Base-by-base conservation (phyloP, 1,140 invertebrate genomes). In the Atta colombica region DNA sequence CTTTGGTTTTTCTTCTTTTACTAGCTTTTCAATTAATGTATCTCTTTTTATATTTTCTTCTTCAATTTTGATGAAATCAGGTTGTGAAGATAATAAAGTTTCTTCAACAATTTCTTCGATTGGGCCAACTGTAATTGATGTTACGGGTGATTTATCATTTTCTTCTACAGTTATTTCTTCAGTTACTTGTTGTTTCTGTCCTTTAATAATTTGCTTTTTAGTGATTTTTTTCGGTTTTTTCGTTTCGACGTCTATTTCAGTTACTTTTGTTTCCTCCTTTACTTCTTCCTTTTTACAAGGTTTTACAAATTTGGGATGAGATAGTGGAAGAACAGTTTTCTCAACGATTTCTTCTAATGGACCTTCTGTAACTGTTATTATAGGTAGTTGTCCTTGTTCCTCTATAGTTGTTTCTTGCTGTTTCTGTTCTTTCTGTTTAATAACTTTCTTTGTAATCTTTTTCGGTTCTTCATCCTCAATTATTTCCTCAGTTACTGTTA, bases 121-220 rank as follows among this genome's bases (percentile, higher is more conserved):
- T 91, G 90, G 85, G 1, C 93, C 95, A 31, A 88, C 77, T 0
- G 71, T 45, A 5, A 86, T 55, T 90, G 58, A 66, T 8, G 93
- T 95, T 8, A 87, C 45, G 7, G 93, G 92, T 80, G 88, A 49
- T 71, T 94, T 89, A 39, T 88, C 92, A 51, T 91, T 88, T 87
- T 94, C 92, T 90, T 94, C 91, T 1, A 89, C 89, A 12, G 91
- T 93, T 35, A 92, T 90, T 74, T 95, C 93, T 87, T 94, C 88
- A 0, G 88, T 93, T 0, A 92, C 77, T 78, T 95, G 90, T 86
- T 94, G 88, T 69, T 90, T 92, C 6, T 91, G 77, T 12, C 94
- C 95, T 55, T 89, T 94, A 12, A 92, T 94, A n/a, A 93, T 92
- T 18, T 95, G 93, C 71, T 94, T 93, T 4, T 95, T 95, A n/a